phyloP scores from a whole-genome alignment of 2,797 vertebrate species.

The Cetoscarus ocellatus region DNA sequence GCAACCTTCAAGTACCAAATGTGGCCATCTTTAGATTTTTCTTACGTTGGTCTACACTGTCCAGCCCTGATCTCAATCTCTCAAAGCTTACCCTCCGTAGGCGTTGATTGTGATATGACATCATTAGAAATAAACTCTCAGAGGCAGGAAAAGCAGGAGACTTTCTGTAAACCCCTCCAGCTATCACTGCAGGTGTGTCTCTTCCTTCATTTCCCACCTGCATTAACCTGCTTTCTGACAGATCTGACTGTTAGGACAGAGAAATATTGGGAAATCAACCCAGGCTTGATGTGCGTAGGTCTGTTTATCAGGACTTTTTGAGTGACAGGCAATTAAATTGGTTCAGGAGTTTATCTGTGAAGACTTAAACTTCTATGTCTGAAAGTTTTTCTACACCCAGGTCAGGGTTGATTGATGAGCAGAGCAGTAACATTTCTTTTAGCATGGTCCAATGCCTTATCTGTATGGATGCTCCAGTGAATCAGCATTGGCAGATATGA shows the following conservation, averaged over 20 bases:
- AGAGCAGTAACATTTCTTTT: no score
- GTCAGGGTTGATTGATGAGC: no score
- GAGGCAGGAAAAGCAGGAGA: conserved; percentile 22
- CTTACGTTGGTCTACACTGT: no score
- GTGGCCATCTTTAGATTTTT: no score
- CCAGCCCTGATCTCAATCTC: background rate
- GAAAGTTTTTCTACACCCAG: no score
- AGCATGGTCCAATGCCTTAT: no score
- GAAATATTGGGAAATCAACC: conserved; percentile 30
- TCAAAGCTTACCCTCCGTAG: conserved; percentile 1
- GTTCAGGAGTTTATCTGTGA: background rate
- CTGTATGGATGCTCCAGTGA: no score
- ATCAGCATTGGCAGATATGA: no score
- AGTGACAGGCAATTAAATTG: background rate
- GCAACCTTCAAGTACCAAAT: no score
- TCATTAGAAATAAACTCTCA: conserved; percentile 7
- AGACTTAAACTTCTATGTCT: no score
- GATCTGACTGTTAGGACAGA: conserved; percentile 9
- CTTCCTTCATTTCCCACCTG: conserved; percentile 35
- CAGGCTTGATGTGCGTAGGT: conserved; percentile 1
- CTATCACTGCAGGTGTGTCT: conserved; percentile 45
- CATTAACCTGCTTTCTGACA: conserved; percentile 26
- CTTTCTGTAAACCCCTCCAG: conserved; percentile 13
- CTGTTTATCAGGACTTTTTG: background rate
- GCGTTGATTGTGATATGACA: conserved; percentile 1